Evolutionary conservation across 1,140 invertebrate genomes (phyloP), one percentile per base, ranked within the genome.

Genomic region (Calliopsis andreniformis): DNA sequence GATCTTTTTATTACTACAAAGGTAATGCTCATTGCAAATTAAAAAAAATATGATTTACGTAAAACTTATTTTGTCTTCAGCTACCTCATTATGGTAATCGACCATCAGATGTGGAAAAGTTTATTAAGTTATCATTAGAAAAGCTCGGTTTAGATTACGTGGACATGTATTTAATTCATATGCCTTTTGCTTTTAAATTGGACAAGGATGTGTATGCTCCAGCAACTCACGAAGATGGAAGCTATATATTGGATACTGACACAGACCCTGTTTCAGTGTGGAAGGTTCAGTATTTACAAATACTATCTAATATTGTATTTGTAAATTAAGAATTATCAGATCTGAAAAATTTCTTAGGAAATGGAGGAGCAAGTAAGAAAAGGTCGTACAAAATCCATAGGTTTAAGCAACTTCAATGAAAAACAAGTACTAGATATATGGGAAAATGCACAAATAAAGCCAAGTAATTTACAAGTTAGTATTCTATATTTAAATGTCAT

Each of bases 1-100:
- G 96, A 97, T 35, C 90, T 98, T 28, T 98, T 97, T 89, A 93
- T 98, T 69, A 95, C 95, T 1, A 96, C 97, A 20, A 98, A 97
- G 92, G 93, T 97, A 90, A 77, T 12, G 25, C 39, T 3, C 53
- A 25, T 39, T 25, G 8, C 28, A 58, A 32, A 4, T 32, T 2
- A 20, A 4, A 14, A 18, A 23, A 25, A 18, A 30, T 28, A 47
- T 62, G 56, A 2, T 8, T 71, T 73, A 58, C 56, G 12, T 70
- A 59, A 61, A 58, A 30, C 68, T 23, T 56, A 71, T 72, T 16
- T 7, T 39, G 20, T 84, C 91, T 92, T 66, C 61, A 94, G 93
- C 90, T 94, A 56, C 93, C 93, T n/a, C 92, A 94, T 82, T 93
- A 90, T 85, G 95, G 94, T 14, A 95, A 95, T 82, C 92, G 94